A percentile compares a stretch with the other conserved stretches of the same genome.
These are phyloP conservation scores for Metopolophium dirhodum DNA, from an alignment of 1,140 invertebrate species.

Conservation along the genomic window DNA sequence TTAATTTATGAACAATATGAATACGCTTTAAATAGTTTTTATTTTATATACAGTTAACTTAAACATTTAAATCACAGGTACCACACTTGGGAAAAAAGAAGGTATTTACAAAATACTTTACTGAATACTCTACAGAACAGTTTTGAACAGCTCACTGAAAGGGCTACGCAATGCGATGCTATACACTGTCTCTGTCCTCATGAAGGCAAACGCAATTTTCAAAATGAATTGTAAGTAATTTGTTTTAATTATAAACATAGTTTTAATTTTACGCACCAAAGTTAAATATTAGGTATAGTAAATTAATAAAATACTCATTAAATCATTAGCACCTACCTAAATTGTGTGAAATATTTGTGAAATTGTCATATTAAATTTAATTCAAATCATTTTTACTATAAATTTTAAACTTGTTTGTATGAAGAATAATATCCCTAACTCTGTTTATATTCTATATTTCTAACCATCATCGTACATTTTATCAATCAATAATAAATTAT, in stretches of 20 bases:
- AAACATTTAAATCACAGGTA: slow-evolving; percentile 65
- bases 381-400: too few relatives aligned
- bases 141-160: slow-evolving; percentile 68
- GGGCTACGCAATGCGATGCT: slow-evolving; percentile 68
- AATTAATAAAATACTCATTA: too few relatives aligned
- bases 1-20: background rate
- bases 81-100: slow-evolving; percentile 70
- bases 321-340: too few relatives aligned
- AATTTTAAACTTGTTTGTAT: too few relatives aligned
- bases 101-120: too few relatives aligned
- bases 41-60: background rate
- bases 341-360: too few relatives aligned
- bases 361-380: too few relatives aligned
- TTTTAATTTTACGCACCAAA: background rate
- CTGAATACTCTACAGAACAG: slow-evolving; percentile 67
- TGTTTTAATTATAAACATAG: slow-evolving; percentile 30
- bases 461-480: too few relatives aligned
- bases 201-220: slow-evolving; percentile 65
- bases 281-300: background rate
- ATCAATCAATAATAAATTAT: too few relatives aligned
- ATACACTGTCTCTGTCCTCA: slow-evolving; percentile 68
- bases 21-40: background rate
- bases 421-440: too few relatives aligned
- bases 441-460: too few relatives aligned
- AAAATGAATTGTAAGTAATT: slow-evolving; percentile 64